Evolutionary conservation across 2,888 invertebrate genomes (phyloP).

Genomic region (Caenorhabditis auriculariae): DNA sequence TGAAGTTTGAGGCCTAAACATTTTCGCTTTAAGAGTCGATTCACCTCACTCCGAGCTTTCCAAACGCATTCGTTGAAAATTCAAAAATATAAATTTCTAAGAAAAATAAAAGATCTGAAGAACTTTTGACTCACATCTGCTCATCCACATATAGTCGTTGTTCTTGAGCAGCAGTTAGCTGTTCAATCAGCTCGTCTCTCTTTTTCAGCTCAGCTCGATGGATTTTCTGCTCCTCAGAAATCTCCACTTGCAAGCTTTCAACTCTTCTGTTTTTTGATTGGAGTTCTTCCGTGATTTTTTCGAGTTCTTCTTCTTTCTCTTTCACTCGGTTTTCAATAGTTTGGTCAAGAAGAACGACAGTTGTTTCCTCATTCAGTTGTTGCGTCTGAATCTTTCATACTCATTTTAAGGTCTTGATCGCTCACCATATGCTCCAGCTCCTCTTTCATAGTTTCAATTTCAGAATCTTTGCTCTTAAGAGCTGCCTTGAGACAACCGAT

Average conservation of each 20-base stretch:
- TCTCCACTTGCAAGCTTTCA: constrained; percentile 24
- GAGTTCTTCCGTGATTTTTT: constrained; percentile 29
- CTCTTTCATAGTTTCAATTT: constrained; percentile 11
- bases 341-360: constrained; percentile 27
- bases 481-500: constrained; percentile 3
- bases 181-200: neutral
- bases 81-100: too few relatives aligned
- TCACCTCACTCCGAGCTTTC: too few relatives aligned
- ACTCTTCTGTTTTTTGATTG: constrained; percentile 26
- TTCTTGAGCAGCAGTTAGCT: too few relatives aligned
- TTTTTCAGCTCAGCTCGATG: neutral
- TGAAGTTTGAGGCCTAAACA: too few relatives aligned
- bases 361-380: constrained; percentile 31
- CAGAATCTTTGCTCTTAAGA: constrained; percentile 22
- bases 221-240: constrained; percentile 13
- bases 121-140: too few relatives aligned
- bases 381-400: constrained; percentile 12
- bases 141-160: too few relatives aligned
- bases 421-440: constrained; percentile 25
- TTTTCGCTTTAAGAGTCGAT: too few relatives aligned
- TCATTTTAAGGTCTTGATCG: neutral
- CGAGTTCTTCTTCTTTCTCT: constrained; percentile 10
- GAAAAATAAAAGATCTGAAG: too few relatives aligned
- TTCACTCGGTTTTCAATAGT: constrained; percentile 21
- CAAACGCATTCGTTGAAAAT: too few relatives aligned